phyloP scores from a whole-genome alignment of 2,888 invertebrate species.

The Operophtera brumata region DNA sequence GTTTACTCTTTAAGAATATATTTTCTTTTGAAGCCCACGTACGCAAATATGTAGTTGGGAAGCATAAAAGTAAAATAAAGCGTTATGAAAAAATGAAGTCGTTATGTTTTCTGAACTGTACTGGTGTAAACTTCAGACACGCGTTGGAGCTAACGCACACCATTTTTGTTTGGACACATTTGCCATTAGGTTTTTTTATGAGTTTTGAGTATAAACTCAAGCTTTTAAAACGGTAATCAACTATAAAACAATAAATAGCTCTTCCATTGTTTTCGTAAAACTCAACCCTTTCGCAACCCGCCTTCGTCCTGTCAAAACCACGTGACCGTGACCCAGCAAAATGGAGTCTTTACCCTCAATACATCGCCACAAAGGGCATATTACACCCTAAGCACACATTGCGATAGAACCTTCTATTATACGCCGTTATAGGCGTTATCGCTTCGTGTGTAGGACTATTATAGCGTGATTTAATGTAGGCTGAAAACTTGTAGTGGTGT shows the following conservation, averaged over 20 bases:
- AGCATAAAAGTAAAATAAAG: too few species aligned
- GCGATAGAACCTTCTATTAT: slow-evolving; percentile 14
- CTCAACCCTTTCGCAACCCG: slow-evolving; percentile 9
- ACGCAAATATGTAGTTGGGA: too few species aligned
- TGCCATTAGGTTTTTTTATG: too few species aligned
- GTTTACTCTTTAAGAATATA: too few species aligned
- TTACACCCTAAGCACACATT: slow-evolving; percentile 38
- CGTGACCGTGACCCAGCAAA: slow-evolving; percentile 36
- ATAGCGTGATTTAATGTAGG: slow-evolving; percentile 12
- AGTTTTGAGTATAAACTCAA: too few species aligned
- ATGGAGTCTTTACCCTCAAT: slow-evolving; percentile 29
- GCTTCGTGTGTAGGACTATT: slow-evolving; percentile 1
- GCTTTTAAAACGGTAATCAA: neutral
- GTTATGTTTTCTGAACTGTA: too few species aligned
- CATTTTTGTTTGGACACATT: too few species aligned
- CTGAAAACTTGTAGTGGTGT: neutral
- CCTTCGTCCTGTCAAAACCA: slow-evolving; percentile 24
- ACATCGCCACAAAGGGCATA: slow-evolving; percentile 43
- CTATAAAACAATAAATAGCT: neutral
- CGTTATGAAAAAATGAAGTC: too few species aligned
- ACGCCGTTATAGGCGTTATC: slow-evolving; percentile 17
- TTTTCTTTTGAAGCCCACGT: too few species aligned
- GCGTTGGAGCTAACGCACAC: too few species aligned
- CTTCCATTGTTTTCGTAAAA: neutral
- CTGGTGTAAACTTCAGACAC: too few species aligned